Conservation (phyloP, 2,888 invertebrate species). For the Melinaea menophilus region DNA sequence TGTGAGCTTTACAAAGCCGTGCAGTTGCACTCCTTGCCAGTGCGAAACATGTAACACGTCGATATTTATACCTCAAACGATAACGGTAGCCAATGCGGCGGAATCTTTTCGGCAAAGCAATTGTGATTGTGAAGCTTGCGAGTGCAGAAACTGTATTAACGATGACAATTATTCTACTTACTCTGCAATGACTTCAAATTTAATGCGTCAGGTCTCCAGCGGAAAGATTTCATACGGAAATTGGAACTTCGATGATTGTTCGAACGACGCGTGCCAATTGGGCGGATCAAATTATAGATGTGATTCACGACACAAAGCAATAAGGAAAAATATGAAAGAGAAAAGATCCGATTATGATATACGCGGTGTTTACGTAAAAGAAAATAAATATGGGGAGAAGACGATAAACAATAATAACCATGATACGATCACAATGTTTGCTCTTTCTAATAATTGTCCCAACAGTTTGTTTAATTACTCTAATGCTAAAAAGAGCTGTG, state of each 20-base stretch:
- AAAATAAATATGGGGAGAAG: conserved; percentile 13
- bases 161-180: conserved; percentile 16
- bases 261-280: conserved; percentile 43
- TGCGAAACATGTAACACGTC: conserved; percentile 41
- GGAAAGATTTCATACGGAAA: conserved; percentile 40
- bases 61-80: conserved; percentile 27
- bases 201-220: conserved; percentile 46
- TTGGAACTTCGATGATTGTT: conserved; percentile 48
- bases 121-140: conserved; percentile 54
- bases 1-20: conserved; percentile 33
- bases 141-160: conserved; percentile 47
- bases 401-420: conserved; percentile 18
- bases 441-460: conserved; percentile 36
- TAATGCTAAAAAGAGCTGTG: conserved; percentile 29
- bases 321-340: conserved; percentile 46
- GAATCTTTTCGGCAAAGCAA: conserved; percentile 33
- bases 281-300: conserved; percentile 47
- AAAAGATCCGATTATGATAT: conserved; percentile 49
- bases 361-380: conserved; percentile 36
- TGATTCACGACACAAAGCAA: conserved; percentile 39
- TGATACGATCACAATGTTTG: conserved; percentile 43
- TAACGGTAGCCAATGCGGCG: conserved; percentile 43
- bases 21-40: conserved; percentile 46
- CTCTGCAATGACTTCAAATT: conserved; percentile 34
- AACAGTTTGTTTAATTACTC: conserved; percentile 14